Conservation (phyloP, 2,797 vertebrate species). For the Micrastur ruficollis region DNA sequence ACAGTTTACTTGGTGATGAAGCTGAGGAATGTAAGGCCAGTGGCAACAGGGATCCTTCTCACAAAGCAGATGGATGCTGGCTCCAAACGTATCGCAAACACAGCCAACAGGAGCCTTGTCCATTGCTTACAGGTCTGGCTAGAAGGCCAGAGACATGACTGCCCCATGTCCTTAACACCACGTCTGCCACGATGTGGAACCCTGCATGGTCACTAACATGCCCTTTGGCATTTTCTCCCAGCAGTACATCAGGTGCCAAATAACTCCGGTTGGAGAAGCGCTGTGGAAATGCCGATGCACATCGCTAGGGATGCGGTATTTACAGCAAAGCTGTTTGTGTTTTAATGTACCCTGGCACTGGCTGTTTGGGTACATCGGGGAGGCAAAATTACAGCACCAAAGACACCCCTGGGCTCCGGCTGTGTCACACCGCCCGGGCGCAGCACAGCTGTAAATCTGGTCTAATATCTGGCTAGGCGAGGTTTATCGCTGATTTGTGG, state of each 20-base stretch:
- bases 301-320: background rate
- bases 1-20: background rate
- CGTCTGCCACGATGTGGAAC: background rate
- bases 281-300: background rate
- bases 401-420: background rate
- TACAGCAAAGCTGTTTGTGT: background rate
- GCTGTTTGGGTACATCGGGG: background rate
- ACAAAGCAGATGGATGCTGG: background rate
- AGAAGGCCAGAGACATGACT: background rate
- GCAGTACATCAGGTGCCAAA: background rate
- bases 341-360: background rate
- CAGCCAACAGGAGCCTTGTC: fast-evolving
- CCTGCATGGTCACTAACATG: background rate
- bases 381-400: background rate
- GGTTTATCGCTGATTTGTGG: background rate
- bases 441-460: background rate
- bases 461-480: background rate
- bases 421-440: background rate
- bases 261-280: background rate
- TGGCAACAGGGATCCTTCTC: background rate
- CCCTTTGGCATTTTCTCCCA: background rate
- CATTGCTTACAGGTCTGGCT: background rate
- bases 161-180: background rate
- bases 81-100: background rate
- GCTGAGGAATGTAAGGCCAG: background rate